A percentile compares a stretch with the other conserved stretches of the same genome.
Conservation (phyloP, 2,888 invertebrate genomes). For the Agapetus fuscipes region DNA sequence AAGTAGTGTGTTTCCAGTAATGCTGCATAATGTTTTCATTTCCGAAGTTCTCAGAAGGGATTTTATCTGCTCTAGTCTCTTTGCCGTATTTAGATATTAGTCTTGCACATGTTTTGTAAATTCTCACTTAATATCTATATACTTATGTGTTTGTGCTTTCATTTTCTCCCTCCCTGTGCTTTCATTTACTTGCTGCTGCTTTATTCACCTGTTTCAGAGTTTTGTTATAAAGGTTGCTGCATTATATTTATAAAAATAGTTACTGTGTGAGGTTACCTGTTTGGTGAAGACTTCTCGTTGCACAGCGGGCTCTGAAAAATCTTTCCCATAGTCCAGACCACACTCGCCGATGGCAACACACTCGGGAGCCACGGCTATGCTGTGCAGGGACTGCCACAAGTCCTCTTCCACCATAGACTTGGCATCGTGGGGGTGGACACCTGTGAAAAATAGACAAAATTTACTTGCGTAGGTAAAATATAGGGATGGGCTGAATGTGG, state of each 20-base stretch:
- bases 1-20: too few species aligned
- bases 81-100: too few species aligned
- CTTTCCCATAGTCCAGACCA: slow-evolving; percentile 88
- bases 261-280: slow-evolving; percentile 57
- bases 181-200: too few species aligned
- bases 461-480: neutral
- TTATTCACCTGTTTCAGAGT: too few species aligned
- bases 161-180: too few species aligned
- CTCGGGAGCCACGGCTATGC: slow-evolving; percentile 70
- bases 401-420: slow-evolving; percentile 70
- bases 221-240: neutral
- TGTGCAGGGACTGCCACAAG: slow-evolving; percentile 67
- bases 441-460: slow-evolving; percentile 31
- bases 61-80: too few species aligned
- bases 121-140: too few species aligned
- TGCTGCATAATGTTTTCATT: too few species aligned
- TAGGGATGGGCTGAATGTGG: neutral
- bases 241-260: neutral
- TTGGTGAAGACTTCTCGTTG: slow-evolving; percentile 82
- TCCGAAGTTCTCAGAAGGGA: too few species aligned
- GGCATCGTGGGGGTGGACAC: slow-evolving; percentile 89
- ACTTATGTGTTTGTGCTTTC: too few species aligned
- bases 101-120: too few species aligned
- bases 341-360: slow-evolving; percentile 93
- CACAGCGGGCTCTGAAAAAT: slow-evolving; percentile 83